These are phyloP conservation scores for Rhodinocichla rosea DNA, from an alignment of 2,113 vertebrate genomes.

Conservation along the genomic window DNA sequence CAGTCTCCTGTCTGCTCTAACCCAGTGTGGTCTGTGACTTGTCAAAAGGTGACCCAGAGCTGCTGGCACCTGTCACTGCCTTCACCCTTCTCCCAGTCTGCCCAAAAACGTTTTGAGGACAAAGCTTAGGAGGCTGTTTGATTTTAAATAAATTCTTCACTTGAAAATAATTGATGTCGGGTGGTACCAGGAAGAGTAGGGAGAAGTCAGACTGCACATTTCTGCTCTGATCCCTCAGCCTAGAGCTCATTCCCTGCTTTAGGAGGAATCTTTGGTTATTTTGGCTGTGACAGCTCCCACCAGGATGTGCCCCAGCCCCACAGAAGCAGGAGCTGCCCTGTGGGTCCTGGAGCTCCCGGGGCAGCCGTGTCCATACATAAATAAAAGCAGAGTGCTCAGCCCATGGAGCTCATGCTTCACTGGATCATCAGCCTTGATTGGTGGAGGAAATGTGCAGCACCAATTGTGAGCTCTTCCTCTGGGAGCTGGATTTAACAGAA, in stretches of 20 bases:
- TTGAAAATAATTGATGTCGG: accelerated
- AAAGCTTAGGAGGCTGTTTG: neutral
- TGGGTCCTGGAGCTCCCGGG: neutral
- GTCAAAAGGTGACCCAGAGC: neutral
- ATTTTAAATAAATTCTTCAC: neutral
- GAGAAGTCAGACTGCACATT: neutral
- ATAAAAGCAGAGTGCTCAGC: neutral
- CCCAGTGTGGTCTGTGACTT: neutral
- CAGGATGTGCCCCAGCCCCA: neutral
- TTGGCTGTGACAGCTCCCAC: neutral
- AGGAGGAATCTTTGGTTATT: neutral
- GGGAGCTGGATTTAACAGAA: conserved; percentile 1
- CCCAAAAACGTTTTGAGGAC: neutral
- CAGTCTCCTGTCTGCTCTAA: neutral
- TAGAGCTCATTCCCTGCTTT: neutral
- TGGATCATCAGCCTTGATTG: conserved; percentile 14
- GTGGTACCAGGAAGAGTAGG: neutral
- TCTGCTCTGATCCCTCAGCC: neutral
- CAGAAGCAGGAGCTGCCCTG: neutral
- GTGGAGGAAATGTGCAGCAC: neutral
- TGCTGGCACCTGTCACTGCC: neutral
- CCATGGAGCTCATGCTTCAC: neutral
- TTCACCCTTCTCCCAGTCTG: neutral
- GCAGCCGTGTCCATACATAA: neutral
- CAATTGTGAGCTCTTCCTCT: neutral